Conservation (phyloP, 2,888 invertebrate genomes). For the Ophion slaviceki region DNA sequence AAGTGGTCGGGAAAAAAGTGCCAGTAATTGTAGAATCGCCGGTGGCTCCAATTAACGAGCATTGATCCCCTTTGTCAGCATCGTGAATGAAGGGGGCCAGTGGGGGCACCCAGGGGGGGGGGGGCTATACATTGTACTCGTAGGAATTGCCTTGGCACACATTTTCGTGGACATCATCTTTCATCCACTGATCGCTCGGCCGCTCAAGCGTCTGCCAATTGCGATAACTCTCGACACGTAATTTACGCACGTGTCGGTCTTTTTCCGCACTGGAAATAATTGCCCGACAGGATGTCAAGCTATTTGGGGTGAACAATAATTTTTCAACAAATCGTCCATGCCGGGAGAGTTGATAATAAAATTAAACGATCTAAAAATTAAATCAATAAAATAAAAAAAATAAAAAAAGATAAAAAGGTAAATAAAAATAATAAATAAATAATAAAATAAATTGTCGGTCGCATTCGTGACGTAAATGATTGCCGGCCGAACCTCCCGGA, state of each 20-base stretch:
- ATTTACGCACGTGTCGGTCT: background rate
- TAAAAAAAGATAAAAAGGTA: too few relatives aligned
- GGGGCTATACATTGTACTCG: conserved; percentile 22
- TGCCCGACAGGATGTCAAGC: background rate
- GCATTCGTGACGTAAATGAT: background rate
- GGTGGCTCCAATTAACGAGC: conserved; percentile 28
- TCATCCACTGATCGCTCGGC: conserved; percentile 54
- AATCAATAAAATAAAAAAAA: too few relatives aligned
- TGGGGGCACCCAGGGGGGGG: background rate
- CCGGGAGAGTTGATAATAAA: background rate
- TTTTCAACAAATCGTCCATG: background rate
- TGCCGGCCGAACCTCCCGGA: conserved; percentile 13
- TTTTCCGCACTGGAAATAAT: background rate
- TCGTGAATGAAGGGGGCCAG: conserved; percentile 9
- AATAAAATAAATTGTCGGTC: too few relatives aligned
- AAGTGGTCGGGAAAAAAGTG: conserved; percentile 11
- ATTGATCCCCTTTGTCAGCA: conserved; percentile 49
- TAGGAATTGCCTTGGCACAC: conserved; percentile 63
- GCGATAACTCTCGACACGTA: conserved; percentile 8
- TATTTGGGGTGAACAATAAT: background rate
- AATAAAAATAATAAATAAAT: too few relatives aligned
- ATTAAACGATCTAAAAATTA: too few relatives aligned
- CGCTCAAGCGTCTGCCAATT: conserved; percentile 40
- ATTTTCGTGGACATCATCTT: conserved; percentile 61
- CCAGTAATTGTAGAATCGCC: conserved; percentile 1